These are phyloP conservation scores for Chironex yamaguchii DNA, from an alignment of 30 jellyfish, hydroid and myxozoan genomes.

Conservation along the genomic window DNA sequence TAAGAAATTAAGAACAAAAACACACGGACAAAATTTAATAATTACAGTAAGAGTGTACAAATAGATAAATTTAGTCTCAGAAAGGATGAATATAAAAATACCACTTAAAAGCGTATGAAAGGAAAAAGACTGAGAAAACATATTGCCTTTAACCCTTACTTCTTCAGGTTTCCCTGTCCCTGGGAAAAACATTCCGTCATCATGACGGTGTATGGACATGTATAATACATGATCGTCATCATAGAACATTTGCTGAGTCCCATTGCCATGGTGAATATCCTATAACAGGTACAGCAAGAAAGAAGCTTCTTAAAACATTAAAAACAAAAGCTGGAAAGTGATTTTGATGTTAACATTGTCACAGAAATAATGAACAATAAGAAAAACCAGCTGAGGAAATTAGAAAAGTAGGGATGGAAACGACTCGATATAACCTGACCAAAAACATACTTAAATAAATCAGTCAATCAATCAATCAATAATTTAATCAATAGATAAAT, in stretches of 20 bases:
- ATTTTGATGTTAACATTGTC: not conserved
- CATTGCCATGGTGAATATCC: slow-evolving; percentile 99
- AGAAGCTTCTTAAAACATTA: not conserved
- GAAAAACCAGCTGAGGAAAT: not conserved
- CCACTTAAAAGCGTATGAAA: no score
- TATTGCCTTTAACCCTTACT: no score
- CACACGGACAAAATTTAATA: no score
- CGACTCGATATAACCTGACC: no score
- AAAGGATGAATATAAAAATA: no score
- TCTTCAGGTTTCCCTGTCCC: slow-evolving; percentile 99
- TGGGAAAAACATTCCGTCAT: slow-evolving; percentile 94
- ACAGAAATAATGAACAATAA: not conserved
- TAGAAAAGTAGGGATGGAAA: no score
- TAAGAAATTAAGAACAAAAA: not conserved
- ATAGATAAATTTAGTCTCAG: no score
- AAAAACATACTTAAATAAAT: no score
- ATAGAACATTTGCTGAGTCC: slow-evolving; percentile 97
- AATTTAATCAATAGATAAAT: no score
- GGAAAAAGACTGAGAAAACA: no score
- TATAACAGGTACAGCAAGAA: not conserved
- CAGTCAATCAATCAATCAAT: no score
- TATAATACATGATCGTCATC: slow-evolving; percentile 96
- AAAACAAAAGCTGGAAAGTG: not conserved
- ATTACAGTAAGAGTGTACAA: no score
- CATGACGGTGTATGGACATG: slow-evolving; percentile 92